phyloP scores from a whole-genome alignment of 2,888 invertebrate species.

The Gnatocerus cornutus region DNA sequence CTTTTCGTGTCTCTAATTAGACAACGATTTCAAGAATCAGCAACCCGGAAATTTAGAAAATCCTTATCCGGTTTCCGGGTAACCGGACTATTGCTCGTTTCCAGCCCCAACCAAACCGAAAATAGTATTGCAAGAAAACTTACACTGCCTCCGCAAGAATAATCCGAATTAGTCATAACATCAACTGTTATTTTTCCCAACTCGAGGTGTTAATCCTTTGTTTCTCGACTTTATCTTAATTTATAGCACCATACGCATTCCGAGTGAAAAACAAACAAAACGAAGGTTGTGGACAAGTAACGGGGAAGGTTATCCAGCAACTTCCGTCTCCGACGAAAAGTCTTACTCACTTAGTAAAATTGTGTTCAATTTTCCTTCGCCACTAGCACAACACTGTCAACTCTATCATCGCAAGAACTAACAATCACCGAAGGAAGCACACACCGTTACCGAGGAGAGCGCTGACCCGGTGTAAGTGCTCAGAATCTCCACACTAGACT shows the following conservation, averaged over 20 bases:
- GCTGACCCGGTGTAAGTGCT: slow-evolving; percentile 59
- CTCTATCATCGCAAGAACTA: slow-evolving; percentile 40
- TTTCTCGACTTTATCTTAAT: not conserved
- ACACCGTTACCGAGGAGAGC: slow-evolving; percentile 62
- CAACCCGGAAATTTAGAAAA: too few species aligned
- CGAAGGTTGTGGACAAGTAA: slow-evolving; percentile 2
- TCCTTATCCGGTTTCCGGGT: too few species aligned
- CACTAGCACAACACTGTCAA: slow-evolving; percentile 36
- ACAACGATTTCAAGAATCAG: too few species aligned
- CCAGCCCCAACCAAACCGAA: too few species aligned
- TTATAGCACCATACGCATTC: slow-evolving; percentile 3
- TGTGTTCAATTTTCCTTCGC: not conserved
- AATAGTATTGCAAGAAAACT: too few species aligned
- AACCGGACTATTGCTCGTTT: too few species aligned
- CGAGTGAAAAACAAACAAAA: not conserved
- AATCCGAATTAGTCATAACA: too few species aligned
- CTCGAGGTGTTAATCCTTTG: not conserved
- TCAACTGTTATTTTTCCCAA: not conserved
- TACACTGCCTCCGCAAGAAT: too few species aligned
- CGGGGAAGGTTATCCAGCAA: not conserved
- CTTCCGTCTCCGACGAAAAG: not conserved
- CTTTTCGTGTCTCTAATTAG: too few species aligned
- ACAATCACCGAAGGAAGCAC: slow-evolving; percentile 55
- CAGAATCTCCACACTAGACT: slow-evolving; percentile 19
- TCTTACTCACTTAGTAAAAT: not conserved